These are phyloP conservation scores for Leucozona laternaria DNA, from an alignment of 2,888 invertebrate genomes.

Conservation along the genomic window DNA sequence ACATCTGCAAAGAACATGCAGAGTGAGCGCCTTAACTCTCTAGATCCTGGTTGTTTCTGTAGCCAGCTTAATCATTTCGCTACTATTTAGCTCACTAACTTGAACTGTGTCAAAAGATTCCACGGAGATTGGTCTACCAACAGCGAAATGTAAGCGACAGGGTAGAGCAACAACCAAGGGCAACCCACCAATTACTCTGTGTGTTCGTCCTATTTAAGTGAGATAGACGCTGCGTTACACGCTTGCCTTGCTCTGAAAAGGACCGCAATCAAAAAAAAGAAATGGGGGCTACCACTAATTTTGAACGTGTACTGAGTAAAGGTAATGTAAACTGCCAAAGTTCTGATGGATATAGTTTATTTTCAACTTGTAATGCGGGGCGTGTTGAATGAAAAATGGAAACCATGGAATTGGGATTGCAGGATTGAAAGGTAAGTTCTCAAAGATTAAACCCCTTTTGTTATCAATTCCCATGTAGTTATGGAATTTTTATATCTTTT, in stretches of 20 bases:
- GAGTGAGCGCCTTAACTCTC: conserved; percentile 12
- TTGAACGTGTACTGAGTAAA: not conserved
- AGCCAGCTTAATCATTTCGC: conserved; percentile 59
- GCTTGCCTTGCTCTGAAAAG: conserved; percentile 31
- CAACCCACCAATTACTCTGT: conserved; percentile 59
- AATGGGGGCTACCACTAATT: conserved; percentile 45
- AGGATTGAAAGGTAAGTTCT: no score
- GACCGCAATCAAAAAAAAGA: conserved; percentile 65
- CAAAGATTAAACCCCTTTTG: no score
- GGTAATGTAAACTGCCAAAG: not conserved
- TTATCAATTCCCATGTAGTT: no score
- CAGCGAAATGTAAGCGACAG: conserved; percentile 38
- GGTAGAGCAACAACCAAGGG: conserved; percentile 13
- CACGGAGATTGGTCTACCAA: conserved; percentile 23
- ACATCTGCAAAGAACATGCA: conserved; percentile 32
- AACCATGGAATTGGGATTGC: no score
- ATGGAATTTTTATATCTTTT: no score
- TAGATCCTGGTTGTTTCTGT: conserved; percentile 37
- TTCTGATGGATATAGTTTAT: not conserved
- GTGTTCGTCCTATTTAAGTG: conserved; percentile 52
- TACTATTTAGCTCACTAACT: conserved; percentile 47
- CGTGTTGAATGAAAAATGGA: no score
- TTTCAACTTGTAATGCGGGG: not conserved
- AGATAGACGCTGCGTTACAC: conserved; percentile 27
- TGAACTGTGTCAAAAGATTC: conserved; percentile 25